Evolutionary conservation across 2,797 vertebrate species (phyloP), one percentile per base, ranked within the genome.

Genomic region (Tokudaia tokunoshimensis): DNA sequence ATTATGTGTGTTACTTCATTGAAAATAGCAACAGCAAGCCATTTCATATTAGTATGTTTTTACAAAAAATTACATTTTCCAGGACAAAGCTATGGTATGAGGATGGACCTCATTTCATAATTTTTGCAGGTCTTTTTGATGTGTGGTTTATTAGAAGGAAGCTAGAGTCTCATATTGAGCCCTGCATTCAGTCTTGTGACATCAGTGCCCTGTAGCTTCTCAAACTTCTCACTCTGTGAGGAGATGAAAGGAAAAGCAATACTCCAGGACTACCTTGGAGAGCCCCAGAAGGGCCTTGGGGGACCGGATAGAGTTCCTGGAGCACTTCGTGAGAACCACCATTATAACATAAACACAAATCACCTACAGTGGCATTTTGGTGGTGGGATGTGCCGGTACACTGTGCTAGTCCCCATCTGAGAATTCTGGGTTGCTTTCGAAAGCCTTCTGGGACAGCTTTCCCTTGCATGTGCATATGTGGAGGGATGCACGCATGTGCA

Each of bases 11-110:
- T 59, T 89, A 95, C 79, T 83, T 92, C 13, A 81, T 20, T 88
- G n/a, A 93, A 89, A 95, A 94, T n/a, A 87, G 59, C n/a, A 80
- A 75, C 61, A 72, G 63, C 31, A 92, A 91, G 37, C 6, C 24
- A 61, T 83, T 83, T 47, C 34, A 72, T n/a, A 37, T 75, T 86
- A 87, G 84, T 31, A 76, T 19, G 29, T 47, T 84, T 96, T 47
- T 55, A 76, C 76, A 24, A 96, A 81, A 88, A 81, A 52, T 50
- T 94, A 4, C 47, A 63, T 76, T 95, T 93, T 90, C 41, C 7
- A 50, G 96, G 83, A 81, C 29, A 41, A 83, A 91, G 57, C 15
- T 44, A 41, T 22, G 12, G 22, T 19, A 76, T 31, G 55, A 17
- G 11, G 85, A 92, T 86, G 61, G 26, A n/a, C 37, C 20, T 87